phyloP scores from a whole-genome alignment of 2,797 vertebrate species.

The Gadopsis marmoratus region DNA sequence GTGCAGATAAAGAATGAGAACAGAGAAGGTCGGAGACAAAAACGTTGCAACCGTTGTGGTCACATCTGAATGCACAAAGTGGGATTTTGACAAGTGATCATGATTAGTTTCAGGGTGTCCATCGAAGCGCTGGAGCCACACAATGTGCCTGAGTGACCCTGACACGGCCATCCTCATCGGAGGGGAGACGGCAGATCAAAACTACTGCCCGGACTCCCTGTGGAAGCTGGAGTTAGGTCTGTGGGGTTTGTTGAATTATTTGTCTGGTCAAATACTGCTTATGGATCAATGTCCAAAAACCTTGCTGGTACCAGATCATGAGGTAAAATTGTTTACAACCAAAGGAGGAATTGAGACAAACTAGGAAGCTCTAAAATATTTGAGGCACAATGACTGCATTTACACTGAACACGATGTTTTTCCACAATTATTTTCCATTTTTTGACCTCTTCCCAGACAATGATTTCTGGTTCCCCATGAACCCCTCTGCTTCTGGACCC shows the following conservation, averaged over 20 bases:
- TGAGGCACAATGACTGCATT: neutral
- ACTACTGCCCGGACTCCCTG: slow-evolving; percentile 81
- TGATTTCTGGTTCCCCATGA: slow-evolving; percentile 91
- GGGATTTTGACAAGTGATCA: slow-evolving; percentile 9
- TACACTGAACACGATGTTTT: neutral
- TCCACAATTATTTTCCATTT: neutral
- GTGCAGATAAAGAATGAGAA: slow-evolving; percentile 64
- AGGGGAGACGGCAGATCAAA: slow-evolving; percentile 85
- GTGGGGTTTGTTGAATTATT: slow-evolving; percentile 10
- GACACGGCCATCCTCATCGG: slow-evolving; percentile 90
- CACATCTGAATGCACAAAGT: neutral
- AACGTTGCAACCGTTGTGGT: neutral
- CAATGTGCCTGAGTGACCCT: slow-evolving; percentile 89
- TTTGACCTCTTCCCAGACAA: slow-evolving; percentile 80
- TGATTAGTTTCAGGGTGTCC: slow-evolving; percentile 83
- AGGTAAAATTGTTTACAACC: neutral
- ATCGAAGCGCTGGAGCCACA: slow-evolving; percentile 90
- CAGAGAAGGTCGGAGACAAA: slow-evolving; percentile 63
- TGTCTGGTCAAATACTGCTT: neutral
- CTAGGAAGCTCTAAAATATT: neutral
- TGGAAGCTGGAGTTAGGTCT: slow-evolving; percentile 93
- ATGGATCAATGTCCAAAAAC: neutral
- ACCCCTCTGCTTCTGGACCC: slow-evolving; percentile 74
- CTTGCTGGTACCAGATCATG: neutral
- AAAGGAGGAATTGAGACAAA: neutral